Conservation (phyloP, 1,140 invertebrate genomes). For the Orussus abietinus region DNA sequence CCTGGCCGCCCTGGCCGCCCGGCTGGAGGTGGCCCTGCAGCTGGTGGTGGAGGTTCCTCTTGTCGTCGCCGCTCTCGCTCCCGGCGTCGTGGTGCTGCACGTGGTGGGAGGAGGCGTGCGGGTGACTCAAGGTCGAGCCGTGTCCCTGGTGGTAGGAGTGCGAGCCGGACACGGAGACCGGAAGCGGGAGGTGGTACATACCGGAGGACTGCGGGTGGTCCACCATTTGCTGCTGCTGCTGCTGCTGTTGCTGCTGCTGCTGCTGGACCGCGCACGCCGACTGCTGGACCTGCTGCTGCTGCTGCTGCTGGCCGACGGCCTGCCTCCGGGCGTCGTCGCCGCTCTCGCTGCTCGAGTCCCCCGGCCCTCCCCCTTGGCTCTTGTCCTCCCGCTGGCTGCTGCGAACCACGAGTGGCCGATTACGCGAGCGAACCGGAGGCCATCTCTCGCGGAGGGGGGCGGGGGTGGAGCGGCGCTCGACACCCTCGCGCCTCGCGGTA, state of each 20-base stretch:
- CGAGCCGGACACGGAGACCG: slow-evolving; percentile 46
- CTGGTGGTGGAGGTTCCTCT: slow-evolving; percentile 49
- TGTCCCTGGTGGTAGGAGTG: slow-evolving; percentile 48
- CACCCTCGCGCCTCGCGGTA: neutral
- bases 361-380: slow-evolving; percentile 37
- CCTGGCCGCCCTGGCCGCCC: slow-evolving; percentile 17
- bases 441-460: no score
- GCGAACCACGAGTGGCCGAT: slow-evolving; percentile 18
- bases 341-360: slow-evolving; percentile 49
- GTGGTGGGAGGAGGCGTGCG: slow-evolving; percentile 43
- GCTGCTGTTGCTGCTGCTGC: slow-evolving; percentile 21
- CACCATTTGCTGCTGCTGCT: slow-evolving; percentile 40
- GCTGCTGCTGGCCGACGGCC: slow-evolving; percentile 23
- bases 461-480: slow-evolving; percentile 16
- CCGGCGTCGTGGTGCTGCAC: slow-evolving; percentile 51
- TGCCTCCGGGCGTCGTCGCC: slow-evolving; percentile 47
- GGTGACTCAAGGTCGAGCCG: slow-evolving; percentile 35
- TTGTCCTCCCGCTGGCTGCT: slow-evolving; percentile 51
- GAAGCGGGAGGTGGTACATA: slow-evolving; percentile 55
- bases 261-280: slow-evolving; percentile 22
- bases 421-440: neutral
- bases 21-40: slow-evolving; percentile 48
- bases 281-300: slow-evolving; percentile 13
- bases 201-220: slow-evolving; percentile 45
- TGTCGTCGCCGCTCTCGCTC: slow-evolving; percentile 49